Base-by-base conservation (phyloP, 2,888 invertebrate species). In the Psococerastis gibbosa region DNA sequence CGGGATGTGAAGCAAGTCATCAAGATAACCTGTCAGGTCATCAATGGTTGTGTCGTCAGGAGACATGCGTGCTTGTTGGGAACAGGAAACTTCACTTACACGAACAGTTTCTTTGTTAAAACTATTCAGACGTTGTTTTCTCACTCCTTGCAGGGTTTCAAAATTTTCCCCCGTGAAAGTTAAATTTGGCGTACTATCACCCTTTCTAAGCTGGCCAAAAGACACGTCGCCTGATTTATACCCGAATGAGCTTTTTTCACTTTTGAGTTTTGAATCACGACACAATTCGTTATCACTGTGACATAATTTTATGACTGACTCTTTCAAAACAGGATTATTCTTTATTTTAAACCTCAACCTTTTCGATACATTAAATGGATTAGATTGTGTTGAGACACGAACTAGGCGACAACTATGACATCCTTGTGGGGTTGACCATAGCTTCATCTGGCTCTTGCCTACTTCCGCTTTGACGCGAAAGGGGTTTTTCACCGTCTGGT, bases 21-120 rank as follows among this genome's bases (percentile, higher is more conserved):
- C 92, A 62, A 94, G 89, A 64, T 94, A 94, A 60, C 88, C 82
- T 48, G 92, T 91, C 54, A 94, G 68, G 65, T 94, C 94, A 61
- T 89, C 88, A 54, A 91, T 91, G 38, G 87, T 88, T 43, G 88
- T 75, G 67, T 92, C 91, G 53, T 68, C 67, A 18, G 70, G 57
- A 50, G 68, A 69, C 60, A 72, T 69, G 51, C 74, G 65, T 3
- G 79, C 82, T 60, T 89, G 81, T 53, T 82, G 80, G 1, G 88
- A 85, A 60, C 88, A 88, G 3, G 60, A 53, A 18, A 38, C 38
- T n/a, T 38, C 38, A 38, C 38, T 38, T 18, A 15, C 13, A 3
- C 38, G 3, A 18, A n/a, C 22, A 9, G 38, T 18, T 5, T 17
- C n/a, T 13, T 38, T 20, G 6, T 20, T 38, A 11, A 5, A 38